Evolutionary conservation across 2,113 vertebrate genomes (phyloP), one percentile per base, ranked within the genome.

Genomic region (Cyanoderma ruficeps): DNA sequence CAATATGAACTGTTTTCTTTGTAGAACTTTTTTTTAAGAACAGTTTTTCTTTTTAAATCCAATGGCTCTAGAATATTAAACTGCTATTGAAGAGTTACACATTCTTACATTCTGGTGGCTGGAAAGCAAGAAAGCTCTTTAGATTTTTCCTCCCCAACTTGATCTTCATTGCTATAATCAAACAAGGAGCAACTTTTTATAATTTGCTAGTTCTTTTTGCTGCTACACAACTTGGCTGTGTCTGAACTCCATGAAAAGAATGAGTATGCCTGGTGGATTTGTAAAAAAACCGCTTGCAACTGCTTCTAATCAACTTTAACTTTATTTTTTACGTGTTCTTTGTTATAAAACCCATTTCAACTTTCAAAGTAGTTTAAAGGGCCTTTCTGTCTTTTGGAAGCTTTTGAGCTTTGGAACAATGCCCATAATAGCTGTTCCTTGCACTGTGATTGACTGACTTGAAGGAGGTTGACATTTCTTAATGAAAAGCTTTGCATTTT

Each of bases 51-150:
- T 81, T 74, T 50, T 10, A 44, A 56, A 22, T 57, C 24, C 4
- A 60, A 8, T 77, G 49, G 3, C 25, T 86, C n/a, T 94, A 41
- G 53, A 79, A 52, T 78, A 37, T 1, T 47, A 19, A 31, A 15
- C 56, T 83, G 30, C 35, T 39, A 19, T 59, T 75, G 35, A 24
- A 90, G 41, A 64, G 13, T 72, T 57, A 28, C 0, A 0, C 0
- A 0, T 55, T 61, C 37, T 68, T 68, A 10, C 22, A 3, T 79
- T 83, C 15, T 31, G 37, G 15, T 90, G 49, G 13, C 30, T 78
- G 72, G 11, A 63, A 74, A 15, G 24, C 14, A 15, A n/a, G 28
- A 77, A 83, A 74, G 6, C 11, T 76, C 3, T 59, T 67, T 31
- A 52, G 31, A 50, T 60, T 11, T 10, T 9, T 1, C 17, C 3